Evolutionary conservation across 2,888 invertebrate species (phyloP).

Genomic region (Gryllus longicercus): DNA sequence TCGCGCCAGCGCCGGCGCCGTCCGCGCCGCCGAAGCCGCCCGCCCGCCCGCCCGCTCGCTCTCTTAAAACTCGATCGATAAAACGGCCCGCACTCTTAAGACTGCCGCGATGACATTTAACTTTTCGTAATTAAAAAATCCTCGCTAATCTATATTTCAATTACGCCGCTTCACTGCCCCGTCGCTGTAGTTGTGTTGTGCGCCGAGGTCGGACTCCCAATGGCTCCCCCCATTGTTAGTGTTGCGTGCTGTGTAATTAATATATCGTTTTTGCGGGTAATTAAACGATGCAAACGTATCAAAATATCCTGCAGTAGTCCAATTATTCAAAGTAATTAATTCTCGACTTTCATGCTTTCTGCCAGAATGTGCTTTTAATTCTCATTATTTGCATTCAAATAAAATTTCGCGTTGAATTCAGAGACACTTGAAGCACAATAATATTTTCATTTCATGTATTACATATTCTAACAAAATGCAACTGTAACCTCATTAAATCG

Average conservation of each 20-base stretch:
- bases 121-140: background rate
- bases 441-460: conserved; percentile 4
- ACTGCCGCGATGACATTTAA: background rate
- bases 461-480: background rate
- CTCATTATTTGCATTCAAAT: conserved; percentile 8
- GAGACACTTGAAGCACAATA: background rate
- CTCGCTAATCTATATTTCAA: background rate
- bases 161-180: too few species aligned
- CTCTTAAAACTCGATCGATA: background rate
- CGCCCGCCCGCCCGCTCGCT: background rate
- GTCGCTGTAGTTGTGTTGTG: too few species aligned
- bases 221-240: too few species aligned
- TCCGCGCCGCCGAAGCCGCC: background rate
- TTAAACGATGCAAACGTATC: background rate
- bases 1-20: too few species aligned
- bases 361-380: background rate
- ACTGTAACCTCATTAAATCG: background rate
- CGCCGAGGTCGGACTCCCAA: too few species aligned
- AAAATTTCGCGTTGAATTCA: background rate
- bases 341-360: background rate
- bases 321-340: conserved; percentile 17
- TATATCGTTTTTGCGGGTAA: background rate
- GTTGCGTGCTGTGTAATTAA: background rate
- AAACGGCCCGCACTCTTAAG: conserved; percentile 6
- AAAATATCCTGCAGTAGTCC: background rate